phyloP scores from a whole-genome alignment of 64 coral and sea anemone genomes.

The Pachyseris speciosa region DNA sequence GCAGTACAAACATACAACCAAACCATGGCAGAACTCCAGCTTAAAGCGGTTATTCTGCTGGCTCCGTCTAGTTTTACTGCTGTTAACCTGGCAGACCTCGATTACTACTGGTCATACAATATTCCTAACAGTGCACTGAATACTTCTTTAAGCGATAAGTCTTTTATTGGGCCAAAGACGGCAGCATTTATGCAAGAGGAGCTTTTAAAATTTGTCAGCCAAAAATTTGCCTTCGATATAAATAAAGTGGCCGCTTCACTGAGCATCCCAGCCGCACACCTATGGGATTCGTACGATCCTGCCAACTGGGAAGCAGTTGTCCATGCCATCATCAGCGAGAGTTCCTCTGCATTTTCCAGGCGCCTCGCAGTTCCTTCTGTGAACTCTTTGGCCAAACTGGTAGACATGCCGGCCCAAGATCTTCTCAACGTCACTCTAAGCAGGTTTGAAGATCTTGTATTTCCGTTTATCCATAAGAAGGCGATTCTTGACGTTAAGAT shows the following conservation, averaged over 20 bases:
- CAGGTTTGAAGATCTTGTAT: constrained; percentile 34
- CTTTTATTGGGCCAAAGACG: accelerated
- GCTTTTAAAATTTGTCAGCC: constrained; percentile 19
- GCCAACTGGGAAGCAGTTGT: constrained; percentile 54
- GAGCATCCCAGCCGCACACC: background rate
- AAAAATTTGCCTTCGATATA: constrained; percentile 53
- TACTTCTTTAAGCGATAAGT: background rate
- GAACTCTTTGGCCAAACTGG: constrained; percentile 28
- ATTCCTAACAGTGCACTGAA: background rate
- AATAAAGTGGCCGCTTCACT: constrained; percentile 39
- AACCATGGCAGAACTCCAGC: background rate
- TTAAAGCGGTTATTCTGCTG: background rate
- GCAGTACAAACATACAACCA: background rate
- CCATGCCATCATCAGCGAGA: background rate
- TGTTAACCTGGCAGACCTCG: background rate
- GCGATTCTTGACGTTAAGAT: constrained; percentile 29
- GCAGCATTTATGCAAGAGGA: constrained; percentile 13
- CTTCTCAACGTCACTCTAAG: constrained; percentile 29
- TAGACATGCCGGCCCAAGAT: background rate
- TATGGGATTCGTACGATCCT: constrained; percentile 59
- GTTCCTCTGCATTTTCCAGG: background rate
- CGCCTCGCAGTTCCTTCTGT: constrained; percentile 32
- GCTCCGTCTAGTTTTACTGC: background rate
- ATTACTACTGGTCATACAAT: background rate
- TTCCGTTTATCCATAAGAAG: constrained; percentile 46